phyloP scores from a whole-genome alignment of 2,888 invertebrate species.

The Parochlus steinenii region DNA sequence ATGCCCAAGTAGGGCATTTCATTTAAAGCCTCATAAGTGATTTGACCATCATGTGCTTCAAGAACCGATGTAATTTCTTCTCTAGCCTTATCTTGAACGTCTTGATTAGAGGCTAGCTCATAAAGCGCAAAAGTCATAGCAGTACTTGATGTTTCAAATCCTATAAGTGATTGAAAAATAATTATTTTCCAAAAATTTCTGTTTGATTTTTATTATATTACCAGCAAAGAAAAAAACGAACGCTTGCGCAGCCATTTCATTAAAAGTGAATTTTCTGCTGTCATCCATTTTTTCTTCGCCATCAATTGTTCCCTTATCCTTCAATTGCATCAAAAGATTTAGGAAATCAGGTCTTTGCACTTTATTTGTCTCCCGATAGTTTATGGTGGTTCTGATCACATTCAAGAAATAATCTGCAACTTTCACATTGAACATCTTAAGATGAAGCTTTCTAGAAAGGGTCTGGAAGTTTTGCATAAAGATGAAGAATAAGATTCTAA shows the following conservation, averaged over 20 bases:
- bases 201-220: no score
- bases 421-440: neutral
- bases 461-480: constrained; percentile 1
- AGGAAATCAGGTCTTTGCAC: constrained; percentile 26
- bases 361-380: constrained; percentile 21
- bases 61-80: constrained; percentile 21
- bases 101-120: constrained; percentile 26
- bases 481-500: neutral
- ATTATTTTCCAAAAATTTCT: neutral
- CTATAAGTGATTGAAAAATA: no score
- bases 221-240: constrained; percentile 32
- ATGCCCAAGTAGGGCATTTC: constrained; percentile 6
- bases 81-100: constrained; percentile 23
- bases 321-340: constrained; percentile 26
- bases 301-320: constrained; percentile 19
- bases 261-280: constrained; percentile 23
- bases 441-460: constrained; percentile 19
- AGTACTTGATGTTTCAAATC: constrained; percentile 27
- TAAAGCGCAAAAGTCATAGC: constrained; percentile 24
- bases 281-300: constrained; percentile 1
- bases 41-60: constrained; percentile 2
- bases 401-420: constrained; percentile 25
- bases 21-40: constrained; percentile 6
- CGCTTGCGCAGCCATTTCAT: constrained; percentile 30
- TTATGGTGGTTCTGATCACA: constrained; percentile 25